These are phyloP conservation scores for Vimba vimba DNA, from an alignment of 2,113 vertebrate species.

Conservation along the genomic window DNA sequence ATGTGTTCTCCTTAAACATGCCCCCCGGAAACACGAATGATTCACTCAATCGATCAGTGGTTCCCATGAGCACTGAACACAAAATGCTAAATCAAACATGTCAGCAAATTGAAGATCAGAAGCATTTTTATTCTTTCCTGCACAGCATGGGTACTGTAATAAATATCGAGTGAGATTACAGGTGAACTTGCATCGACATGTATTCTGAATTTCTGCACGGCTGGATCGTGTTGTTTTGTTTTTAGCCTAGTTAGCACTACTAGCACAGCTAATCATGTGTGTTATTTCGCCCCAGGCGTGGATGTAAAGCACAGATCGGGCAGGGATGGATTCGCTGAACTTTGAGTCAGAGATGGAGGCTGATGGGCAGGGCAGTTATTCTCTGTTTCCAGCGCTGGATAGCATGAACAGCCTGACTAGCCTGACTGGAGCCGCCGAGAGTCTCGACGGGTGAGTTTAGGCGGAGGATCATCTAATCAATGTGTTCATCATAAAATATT, in stretches of 20 bases:
- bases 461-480: no score
- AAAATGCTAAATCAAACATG: neutral
- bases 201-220: neutral
- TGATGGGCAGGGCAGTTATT: constrained; percentile 79
- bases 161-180: neutral
- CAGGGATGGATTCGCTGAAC: constrained; percentile 41
- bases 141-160: neutral
- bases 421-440: constrained; percentile 74
- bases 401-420: constrained; percentile 76
- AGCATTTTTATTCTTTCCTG: neutral
- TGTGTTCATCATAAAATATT: neutral
- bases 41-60: neutral
- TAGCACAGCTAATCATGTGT: neutral
- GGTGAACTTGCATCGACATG: neutral
- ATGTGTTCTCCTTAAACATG: neutral
- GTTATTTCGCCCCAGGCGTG: neutral
- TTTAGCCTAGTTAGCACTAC: neutral
- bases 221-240: neutral
- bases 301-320: neutral
- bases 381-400: constrained; percentile 80
- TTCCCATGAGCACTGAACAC: neutral
- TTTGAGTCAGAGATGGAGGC: constrained; percentile 83
- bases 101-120: neutral
- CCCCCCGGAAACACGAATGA: neutral
- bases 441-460: constrained; percentile 72